Base-by-base conservation (phyloP, 2,888 invertebrate species). In the Xylophagus ater region DNA sequence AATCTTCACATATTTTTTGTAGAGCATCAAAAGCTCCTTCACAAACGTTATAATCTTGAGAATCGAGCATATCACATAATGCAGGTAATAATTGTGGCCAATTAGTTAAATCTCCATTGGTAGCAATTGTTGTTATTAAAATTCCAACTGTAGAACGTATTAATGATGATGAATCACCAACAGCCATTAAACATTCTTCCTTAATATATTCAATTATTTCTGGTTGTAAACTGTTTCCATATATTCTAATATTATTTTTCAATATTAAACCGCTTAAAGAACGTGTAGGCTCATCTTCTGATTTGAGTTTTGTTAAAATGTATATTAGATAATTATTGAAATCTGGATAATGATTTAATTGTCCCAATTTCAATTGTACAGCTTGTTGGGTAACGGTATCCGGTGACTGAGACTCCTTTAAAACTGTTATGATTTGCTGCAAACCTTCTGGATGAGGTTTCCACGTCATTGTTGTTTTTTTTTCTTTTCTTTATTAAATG, bases 261-360 rank as follows among this genome's bases (percentile, higher is more conserved):
- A 98, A 72, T 56, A 99, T 94, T 49, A 99, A 72, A 51, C 98
- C 98, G 70, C 93, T 93, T 37, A 98, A 68, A 18, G 97, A 97
- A 55, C 98, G 77, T 40, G 94, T 96, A 38, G 97, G 88, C 65
- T 96, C 96, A 73, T 96, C 94, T 78, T 96, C 92, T 45, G 81
- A 75, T 56, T 82, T 83, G 52, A 96, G 71, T 73, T 94, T 92
- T 41, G 94, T 93, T 56, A 99, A 72, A 53, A 99, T 93, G 70
- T 90, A 98, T 66, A 97, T 94, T 56, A 98, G 75, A 67, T 98
- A 99, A 65, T 94, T 97, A 68, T 97, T 97, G 68, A 98, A 98
- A 63, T 97, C 94, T 50, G 96, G 93, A 70, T 87, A 94, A 65
- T 87, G 89, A 67, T 96, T 97, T 53, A 99, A 71, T 69, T 96